These are phyloP conservation scores for Drosophila kurseongensis DNA, from an alignment of 1,140 invertebrate genomes.

Conservation along the genomic window DNA sequence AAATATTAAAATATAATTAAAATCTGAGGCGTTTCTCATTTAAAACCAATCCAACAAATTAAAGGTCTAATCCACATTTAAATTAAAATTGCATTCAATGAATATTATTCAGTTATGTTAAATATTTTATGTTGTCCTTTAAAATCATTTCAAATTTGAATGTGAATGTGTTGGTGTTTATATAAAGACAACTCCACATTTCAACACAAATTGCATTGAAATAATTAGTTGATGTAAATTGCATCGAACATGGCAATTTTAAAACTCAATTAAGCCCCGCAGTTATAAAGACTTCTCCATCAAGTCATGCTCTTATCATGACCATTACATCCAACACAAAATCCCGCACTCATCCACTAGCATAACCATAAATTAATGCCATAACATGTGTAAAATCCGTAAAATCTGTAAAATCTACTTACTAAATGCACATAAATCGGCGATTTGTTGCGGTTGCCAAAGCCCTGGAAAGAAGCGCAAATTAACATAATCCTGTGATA, in stretches of 20 bases:
- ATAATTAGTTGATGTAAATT: background rate
- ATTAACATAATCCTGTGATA: conserved; percentile 81
- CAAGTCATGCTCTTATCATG: conserved; percentile 21
- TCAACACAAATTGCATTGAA: background rate
- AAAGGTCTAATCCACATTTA: too few relatives aligned
- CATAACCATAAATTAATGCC: conserved; percentile 65
- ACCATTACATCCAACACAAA: conserved; percentile 23
- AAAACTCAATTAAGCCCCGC: conserved; percentile 10
- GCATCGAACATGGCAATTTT: background rate
- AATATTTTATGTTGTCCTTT: too few relatives aligned
- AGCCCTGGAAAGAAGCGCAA: conserved; percentile 35
- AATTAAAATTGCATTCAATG: too few relatives aligned
- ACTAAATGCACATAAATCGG: conserved; percentile 72
- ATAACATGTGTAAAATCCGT: conserved; percentile 75
- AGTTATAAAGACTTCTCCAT: conserved; percentile 1
- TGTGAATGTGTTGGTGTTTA: background rate
- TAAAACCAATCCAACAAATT: too few relatives aligned
- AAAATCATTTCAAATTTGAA: too few relatives aligned
- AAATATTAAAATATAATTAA: too few relatives aligned
- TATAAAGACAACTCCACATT: background rate
- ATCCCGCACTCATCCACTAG: conserved; percentile 18
- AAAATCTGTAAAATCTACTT: conserved; percentile 74
- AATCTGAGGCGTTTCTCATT: too few relatives aligned
- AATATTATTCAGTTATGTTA: too few relatives aligned
- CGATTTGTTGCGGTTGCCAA: conserved; percentile 69